These are phyloP conservation scores for Aricia agestis DNA, from an alignment of 1,140 invertebrate genomes.

Conservation along the genomic window DNA sequence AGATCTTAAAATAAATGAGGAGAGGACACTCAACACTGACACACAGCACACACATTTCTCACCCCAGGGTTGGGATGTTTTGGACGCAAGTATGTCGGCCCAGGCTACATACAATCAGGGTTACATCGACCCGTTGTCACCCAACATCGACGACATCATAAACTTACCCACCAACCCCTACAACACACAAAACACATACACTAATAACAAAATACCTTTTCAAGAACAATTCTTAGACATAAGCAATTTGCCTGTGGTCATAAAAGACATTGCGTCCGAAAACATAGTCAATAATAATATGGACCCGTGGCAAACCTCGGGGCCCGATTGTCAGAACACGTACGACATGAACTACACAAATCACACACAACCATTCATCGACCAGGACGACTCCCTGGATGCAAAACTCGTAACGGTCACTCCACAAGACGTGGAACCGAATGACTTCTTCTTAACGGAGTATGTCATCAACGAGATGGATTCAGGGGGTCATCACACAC, in stretches of 20 bases:
- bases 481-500: slow-evolving; percentile 8
- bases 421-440: slow-evolving; percentile 53
- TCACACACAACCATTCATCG: slow-evolving; percentile 56
- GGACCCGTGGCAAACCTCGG: slow-evolving; percentile 39
- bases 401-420: slow-evolving; percentile 53
- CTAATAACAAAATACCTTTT: slow-evolving; percentile 40
- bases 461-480: slow-evolving; percentile 39
- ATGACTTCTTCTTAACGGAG: slow-evolving; percentile 48
- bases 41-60: slow-evolving; percentile 64
- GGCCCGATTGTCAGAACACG: slow-evolving; percentile 37
- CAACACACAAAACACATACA: slow-evolving; percentile 24
- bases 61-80: slow-evolving; percentile 61
- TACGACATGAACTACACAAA: slow-evolving; percentile 45
- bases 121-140: slow-evolving; percentile 47
- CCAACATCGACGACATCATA: slow-evolving; percentile 39
- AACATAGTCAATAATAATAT: slow-evolving; percentile 28
- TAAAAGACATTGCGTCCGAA: slow-evolving; percentile 53
- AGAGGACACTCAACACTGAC: slow-evolving; percentile 59
- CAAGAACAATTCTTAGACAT: slow-evolving; percentile 58
- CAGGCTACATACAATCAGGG: slow-evolving; percentile 44
- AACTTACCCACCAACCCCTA: slow-evolving; percentile 41
- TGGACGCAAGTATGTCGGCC: slow-evolving; percentile 51
- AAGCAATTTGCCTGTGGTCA: slow-evolving; percentile 52
- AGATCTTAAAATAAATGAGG: slow-evolving; percentile 58
- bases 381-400: slow-evolving; percentile 60